These are phyloP conservation scores for Actinopyga echinites DNA, from an alignment of 53 echinoderm and acorn worm genomes.

Conservation along the genomic window DNA sequence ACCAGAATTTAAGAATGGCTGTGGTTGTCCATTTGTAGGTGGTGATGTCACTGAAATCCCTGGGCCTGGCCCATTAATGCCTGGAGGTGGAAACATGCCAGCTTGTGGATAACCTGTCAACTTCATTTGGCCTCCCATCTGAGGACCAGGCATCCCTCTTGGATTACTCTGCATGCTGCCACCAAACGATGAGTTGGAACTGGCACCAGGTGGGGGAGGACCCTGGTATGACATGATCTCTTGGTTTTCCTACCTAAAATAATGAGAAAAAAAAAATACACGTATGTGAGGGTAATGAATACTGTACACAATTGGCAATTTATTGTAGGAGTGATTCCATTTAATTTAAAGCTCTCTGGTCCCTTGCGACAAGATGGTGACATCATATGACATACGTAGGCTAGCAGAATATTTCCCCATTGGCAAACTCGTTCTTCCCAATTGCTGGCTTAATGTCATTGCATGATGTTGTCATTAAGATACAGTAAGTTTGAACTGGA, in stretches of 20 bases:
- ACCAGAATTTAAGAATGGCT: not conserved
- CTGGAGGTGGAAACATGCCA: slow-evolving; percentile 17
- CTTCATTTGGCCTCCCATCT: slow-evolving; percentile 9
- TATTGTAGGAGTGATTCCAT: too few species aligned
- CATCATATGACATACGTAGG: too few species aligned
- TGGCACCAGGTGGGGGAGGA: slow-evolving; percentile 31
- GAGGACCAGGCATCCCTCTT: not conserved
- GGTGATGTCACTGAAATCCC: not conserved
- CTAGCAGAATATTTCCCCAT: too few species aligned
- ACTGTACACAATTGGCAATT: too few species aligned
- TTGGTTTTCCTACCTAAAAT: not conserved
- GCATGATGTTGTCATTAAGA: too few species aligned
- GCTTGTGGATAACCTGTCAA: not conserved
- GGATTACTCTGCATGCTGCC: too few species aligned
- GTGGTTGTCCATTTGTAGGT: slow-evolving; percentile 24
- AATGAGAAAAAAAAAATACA: not conserved
- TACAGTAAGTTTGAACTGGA: too few species aligned
- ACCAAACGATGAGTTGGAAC: not conserved
- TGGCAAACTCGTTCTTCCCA: too few species aligned
- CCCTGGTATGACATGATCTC: slow-evolving; percentile 30
- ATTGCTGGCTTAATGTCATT: too few species aligned
- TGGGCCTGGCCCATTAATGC: slow-evolving; percentile 1
- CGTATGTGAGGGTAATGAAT: not conserved
- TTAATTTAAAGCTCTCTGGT: too few species aligned
- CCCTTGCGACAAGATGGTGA: too few species aligned